A percentile compares a stretch with the other conserved stretches of the same genome.
phyloP scores from a whole-genome alignment of 2,888 invertebrate genomes.

The Scaptomyza polygonia region DNA sequence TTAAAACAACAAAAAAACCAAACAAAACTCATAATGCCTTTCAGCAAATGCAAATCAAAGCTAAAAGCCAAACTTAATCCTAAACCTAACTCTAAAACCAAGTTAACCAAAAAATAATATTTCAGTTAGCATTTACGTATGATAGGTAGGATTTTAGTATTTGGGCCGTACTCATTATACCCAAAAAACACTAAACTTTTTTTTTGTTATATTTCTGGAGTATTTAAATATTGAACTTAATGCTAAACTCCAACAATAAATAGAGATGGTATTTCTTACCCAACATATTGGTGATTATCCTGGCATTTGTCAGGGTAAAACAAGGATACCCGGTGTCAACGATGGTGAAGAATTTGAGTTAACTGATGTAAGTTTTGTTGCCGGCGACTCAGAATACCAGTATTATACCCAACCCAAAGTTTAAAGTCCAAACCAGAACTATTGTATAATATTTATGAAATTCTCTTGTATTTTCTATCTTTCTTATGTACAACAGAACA shows the following conservation, averaged over 20 bases:
- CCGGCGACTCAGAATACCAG: constrained; percentile 41
- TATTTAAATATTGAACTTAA: constrained; percentile 30
- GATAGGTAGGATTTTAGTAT: constrained; percentile 15
- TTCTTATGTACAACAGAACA: constrained; percentile 49
- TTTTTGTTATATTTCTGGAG: constrained; percentile 20
- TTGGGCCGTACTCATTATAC: constrained; percentile 32
- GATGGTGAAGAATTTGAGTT: constrained; percentile 94
- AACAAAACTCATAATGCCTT: constrained; percentile 60
- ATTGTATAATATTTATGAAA: constrained; percentile 57
- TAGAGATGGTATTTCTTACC: constrained; percentile 93
- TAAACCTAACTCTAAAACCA: constrained; percentile 30
- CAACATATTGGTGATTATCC: constrained; percentile 94
- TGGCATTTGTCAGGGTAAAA: constrained; percentile 97
- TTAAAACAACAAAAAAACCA: background rate
- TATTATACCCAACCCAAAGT: constrained; percentile 6
- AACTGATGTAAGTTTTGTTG: constrained; percentile 91
- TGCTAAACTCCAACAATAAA: constrained; percentile 57
- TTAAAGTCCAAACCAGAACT: constrained; percentile 31
- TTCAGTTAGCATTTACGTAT: constrained; percentile 25
- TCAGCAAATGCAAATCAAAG: constrained; percentile 34
- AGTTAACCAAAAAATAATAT: constrained; percentile 34
- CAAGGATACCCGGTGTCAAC: constrained; percentile 97
- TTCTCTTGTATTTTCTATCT: constrained; percentile 50
- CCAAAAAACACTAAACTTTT: constrained; percentile 14
- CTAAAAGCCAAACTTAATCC: constrained; percentile 20